These are phyloP conservation scores for Sigmodon hispidus DNA, from an alignment of 2,113 vertebrate species.

Conservation along the genomic window DNA sequence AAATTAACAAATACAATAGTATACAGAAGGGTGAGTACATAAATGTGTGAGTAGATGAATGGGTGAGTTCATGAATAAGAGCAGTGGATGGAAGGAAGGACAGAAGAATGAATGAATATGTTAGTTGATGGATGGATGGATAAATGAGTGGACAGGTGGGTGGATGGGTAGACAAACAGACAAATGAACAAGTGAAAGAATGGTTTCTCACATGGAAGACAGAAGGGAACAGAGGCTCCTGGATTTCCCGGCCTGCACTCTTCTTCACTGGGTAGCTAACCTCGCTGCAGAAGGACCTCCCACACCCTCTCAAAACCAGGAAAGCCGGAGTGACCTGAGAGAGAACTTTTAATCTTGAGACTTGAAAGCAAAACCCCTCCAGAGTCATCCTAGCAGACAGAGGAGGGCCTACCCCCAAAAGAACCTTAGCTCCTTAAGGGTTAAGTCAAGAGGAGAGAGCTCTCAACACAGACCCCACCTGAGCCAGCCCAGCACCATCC, in stretches of 20 bases:
- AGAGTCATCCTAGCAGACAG: not conserved
- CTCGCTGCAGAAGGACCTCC: not conserved
- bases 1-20: not conserved
- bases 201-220: not conserved
- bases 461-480: not conserved
- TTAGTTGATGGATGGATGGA: not conserved
- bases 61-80: not conserved
- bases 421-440: not conserved
- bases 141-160: accelerated
- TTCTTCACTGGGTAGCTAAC: not conserved
- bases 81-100: too few species aligned
- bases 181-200: not conserved
- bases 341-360: not conserved
- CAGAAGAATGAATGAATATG: not conserved
- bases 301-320: not conserved
- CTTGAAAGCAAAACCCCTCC: not conserved
- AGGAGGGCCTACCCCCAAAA: not conserved
- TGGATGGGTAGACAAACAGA: not conserved
- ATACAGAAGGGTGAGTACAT: too few species aligned
- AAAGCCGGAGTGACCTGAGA: not conserved
- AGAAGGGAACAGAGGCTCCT: not conserved
- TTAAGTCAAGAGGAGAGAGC: not conserved
- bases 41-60: not conserved
- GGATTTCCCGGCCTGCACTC: not conserved
- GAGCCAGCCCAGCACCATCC: not conserved